Evolutionary conservation across 64 coral and sea anemone species (phyloP).

Genomic region (Montipora efflorescens): DNA sequence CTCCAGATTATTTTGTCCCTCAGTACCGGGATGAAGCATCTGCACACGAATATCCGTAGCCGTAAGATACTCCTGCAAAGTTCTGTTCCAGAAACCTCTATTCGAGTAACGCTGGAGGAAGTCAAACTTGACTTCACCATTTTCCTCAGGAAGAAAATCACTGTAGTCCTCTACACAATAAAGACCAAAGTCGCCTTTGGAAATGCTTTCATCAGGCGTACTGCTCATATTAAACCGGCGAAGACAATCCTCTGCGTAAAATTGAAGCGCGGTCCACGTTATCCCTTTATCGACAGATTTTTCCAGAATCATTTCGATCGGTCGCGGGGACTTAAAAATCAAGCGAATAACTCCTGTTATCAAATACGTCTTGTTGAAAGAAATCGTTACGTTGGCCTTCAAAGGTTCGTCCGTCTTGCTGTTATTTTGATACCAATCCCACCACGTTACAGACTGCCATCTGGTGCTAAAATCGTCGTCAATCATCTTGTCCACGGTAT

Average conservation of each 20-base stretch:
- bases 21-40: conserved; percentile 73
- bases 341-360: conserved; percentile 74
- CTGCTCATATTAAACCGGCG: conserved; percentile 25
- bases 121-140: conserved; percentile 78
- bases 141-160: conserved; percentile 21
- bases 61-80: conserved; percentile 75
- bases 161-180: conserved; percentile 88
- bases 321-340: conserved; percentile 82
- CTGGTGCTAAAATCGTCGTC: conserved; percentile 6
- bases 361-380: conserved; percentile 92
- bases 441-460: conserved; percentile 95
- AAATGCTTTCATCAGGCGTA: conserved; percentile 35
- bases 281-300: conserved; percentile 77
- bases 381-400: conserved; percentile 78
- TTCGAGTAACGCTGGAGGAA: conserved; percentile 73
- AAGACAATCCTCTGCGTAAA: conserved; percentile 79
- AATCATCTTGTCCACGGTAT: conserved; percentile 51
- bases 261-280: conserved; percentile 81
- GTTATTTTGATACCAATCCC: conserved; percentile 88
- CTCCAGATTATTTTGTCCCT: conserved; percentile 40
- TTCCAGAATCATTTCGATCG: conserved; percentile 81
- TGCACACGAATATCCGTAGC: conserved; percentile 85
- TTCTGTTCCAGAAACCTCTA: conserved; percentile 59
- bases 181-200: not conserved
- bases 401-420: conserved; percentile 53